phyloP scores from a whole-genome alignment of 1,140 invertebrate species.

The Chironomus tepperi region DNA sequence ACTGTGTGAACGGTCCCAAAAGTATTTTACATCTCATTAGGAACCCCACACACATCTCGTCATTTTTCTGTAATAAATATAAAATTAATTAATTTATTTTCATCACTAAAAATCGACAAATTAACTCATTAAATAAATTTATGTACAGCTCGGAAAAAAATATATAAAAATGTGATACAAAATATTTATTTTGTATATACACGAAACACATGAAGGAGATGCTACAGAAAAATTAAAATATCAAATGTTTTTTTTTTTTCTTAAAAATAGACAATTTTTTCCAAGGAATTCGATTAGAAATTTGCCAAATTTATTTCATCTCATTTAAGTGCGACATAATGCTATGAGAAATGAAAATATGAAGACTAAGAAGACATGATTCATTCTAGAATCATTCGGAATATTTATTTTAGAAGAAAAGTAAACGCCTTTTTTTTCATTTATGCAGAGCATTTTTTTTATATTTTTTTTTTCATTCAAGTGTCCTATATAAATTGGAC shows the following conservation, averaged over 20 bases:
- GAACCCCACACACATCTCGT: no score
- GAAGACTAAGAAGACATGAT: neutral
- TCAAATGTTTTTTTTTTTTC: neutral
- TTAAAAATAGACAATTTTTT: slow-evolving; percentile 5
- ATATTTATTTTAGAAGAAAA: neutral
- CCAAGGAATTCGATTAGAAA: slow-evolving; percentile 12
- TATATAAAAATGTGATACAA: no score
- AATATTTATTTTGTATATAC: no score
- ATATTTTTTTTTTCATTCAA: neutral
- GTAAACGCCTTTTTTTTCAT: neutral
- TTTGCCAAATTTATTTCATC: neutral
- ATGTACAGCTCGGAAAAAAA: no score
- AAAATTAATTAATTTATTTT: no score
- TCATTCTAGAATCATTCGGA: neutral
- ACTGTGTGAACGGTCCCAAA: no score
- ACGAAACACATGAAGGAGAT: no score
- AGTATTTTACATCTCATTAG: no score
- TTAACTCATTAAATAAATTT: no score
- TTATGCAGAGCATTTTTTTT: neutral
- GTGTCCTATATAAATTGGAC: neutral
- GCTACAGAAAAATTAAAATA: no score
- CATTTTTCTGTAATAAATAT: no score
- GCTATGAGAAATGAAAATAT: neutral
- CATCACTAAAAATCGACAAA: no score
- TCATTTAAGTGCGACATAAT: neutral